Base-by-base conservation (phyloP, 2,113 vertebrate species). In the Mustelus asterias region DNA sequence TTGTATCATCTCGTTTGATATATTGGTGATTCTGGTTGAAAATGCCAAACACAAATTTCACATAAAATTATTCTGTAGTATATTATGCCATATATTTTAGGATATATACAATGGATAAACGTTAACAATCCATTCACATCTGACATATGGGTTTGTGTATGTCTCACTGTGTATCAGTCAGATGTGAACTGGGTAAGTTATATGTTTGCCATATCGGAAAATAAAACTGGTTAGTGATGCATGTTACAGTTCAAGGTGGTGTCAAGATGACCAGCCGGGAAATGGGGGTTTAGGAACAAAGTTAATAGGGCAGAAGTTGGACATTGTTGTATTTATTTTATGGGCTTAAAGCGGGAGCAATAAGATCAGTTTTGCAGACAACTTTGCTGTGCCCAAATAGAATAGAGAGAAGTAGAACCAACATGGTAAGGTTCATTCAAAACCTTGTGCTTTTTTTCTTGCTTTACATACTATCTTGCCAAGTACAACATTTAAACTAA, bases 121-220 rank as follows among this genome's bases (percentile, higher is more conserved):
- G 14, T 13, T 48, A n/a, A 93, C 58, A 37, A 93, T 37, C 16
- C 14, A 95, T 72, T 95, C 94, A 93, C 33, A 58, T 93, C 89
- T 72, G 67, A 11, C 26, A 41, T 70, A 2, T 6, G 65, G 37
- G n/a, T 37, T 44, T 26, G 69, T 95, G 67, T 26, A 44, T 29
- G 41, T 54, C 6, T n/a, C 37, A 41, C 37, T 70, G 63, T 37
- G 37, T 26, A 72, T 26, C 26, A 48, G 22, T 54, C 44, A 54
- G 44, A 41, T 72, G 24, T 72, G 54, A 41, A 95, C 69, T 13
- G 65, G 92, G 93, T 94, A 94, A 94, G 93, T 94, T 94, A 10
- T 70, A 67, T 44, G 11, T 22, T 9, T 44, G 22, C 10, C 11
- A 22, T 44, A 26, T 37, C 3, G 63, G 20, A 24, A 41, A 67